phyloP scores from a whole-genome alignment of 2,113 vertebrate species.

The Coregonus clupeaformis region DNA sequence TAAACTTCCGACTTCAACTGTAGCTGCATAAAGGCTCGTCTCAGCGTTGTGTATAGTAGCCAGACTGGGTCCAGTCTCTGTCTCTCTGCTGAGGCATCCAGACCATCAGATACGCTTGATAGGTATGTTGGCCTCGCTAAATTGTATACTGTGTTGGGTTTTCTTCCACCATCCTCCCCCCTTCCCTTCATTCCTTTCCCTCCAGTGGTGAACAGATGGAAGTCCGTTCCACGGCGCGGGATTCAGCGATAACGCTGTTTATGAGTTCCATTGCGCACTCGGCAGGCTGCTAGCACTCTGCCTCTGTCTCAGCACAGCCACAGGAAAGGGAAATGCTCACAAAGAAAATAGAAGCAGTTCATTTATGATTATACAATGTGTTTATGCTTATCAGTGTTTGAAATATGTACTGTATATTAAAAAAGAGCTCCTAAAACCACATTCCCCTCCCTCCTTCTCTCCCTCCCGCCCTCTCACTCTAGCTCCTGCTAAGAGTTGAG shows the following conservation, averaged over 20 bases:
- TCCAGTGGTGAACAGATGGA: constrained; percentile 65
- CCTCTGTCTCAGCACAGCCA: constrained; percentile 29
- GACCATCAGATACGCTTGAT: constrained; percentile 53
- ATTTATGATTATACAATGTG: constrained; percentile 60
- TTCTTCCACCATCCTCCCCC: constrained; percentile 5
- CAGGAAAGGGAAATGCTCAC: constrained; percentile 30
- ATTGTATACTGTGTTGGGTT: constrained; percentile 36
- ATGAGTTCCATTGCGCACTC: constrained; percentile 64
- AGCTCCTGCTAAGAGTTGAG: not conserved
- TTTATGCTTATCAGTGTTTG: constrained; percentile 55
- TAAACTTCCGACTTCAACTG: no score
- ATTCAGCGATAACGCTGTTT: constrained; percentile 65
- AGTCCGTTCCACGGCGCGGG: constrained; percentile 52
- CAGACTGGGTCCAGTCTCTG: constrained; percentile 5
- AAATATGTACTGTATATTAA: constrained; percentile 43
- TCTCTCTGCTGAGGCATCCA: constrained; percentile 20
- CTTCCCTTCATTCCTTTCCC: constrained; percentile 19
- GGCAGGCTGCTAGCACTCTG: constrained; percentile 48
- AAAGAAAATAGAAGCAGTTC: constrained; percentile 56
- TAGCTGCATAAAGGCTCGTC: no score
- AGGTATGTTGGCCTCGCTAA: constrained; percentile 27
- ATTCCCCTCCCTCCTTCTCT: not conserved
- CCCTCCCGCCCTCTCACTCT: not conserved
- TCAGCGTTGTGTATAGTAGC: not conserved
- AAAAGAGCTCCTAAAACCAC: constrained; percentile 14